phyloP scores from a whole-genome alignment of 2,113 vertebrate species.

The Acanthisitta chloris region DNA sequence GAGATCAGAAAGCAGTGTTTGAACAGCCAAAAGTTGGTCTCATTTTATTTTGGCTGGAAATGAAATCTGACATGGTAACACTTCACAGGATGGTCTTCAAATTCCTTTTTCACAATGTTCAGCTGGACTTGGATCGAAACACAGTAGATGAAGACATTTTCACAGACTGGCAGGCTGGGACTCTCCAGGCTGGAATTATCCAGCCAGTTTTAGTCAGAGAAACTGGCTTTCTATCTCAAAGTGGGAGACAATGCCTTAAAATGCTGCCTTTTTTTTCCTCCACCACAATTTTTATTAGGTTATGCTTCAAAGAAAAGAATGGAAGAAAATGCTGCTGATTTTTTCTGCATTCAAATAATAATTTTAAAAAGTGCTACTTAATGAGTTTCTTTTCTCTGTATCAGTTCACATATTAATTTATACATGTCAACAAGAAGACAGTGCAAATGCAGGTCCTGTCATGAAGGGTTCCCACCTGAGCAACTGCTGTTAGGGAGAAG shows the following conservation, averaged over 20 bases:
- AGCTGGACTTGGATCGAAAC: background rate
- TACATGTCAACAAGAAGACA: background rate
- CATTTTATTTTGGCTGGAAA: background rate
- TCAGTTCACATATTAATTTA: background rate
- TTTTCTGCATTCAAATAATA: background rate
- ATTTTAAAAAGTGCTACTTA: background rate
- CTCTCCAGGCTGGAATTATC: slow-evolving; percentile 9
- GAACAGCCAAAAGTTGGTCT: background rate
- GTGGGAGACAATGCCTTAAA: slow-evolving; percentile 53
- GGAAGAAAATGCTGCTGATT: background rate
- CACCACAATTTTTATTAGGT: background rate
- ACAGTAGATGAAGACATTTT: slow-evolving; percentile 30
- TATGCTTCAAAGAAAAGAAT: slow-evolving; percentile 13
- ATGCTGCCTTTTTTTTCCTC: background rate
- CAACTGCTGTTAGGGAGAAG: background rate
- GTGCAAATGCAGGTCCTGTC: background rate
- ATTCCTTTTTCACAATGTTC: background rate
- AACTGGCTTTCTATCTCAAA: slow-evolving; percentile 30
- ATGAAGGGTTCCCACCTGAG: background rate
- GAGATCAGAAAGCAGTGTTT: background rate
- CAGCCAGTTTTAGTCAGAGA: background rate
- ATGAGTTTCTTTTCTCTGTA: background rate
- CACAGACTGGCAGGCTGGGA: background rate
- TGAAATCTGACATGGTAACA: background rate
- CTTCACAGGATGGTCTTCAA: background rate